phyloP scores from a whole-genome alignment of 2,113 vertebrate species.

The Progne subis region DNA sequence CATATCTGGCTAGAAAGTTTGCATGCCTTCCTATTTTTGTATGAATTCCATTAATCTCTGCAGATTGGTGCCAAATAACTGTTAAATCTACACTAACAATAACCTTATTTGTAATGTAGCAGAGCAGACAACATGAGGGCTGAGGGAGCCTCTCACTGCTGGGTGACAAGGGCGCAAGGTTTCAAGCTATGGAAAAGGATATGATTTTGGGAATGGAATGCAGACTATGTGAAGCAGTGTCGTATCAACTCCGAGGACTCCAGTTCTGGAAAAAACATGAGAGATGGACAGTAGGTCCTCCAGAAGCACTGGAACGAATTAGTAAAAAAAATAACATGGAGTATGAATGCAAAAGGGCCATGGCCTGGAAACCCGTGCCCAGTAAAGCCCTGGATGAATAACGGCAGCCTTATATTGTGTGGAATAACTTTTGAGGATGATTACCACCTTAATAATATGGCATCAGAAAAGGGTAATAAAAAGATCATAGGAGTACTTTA shows the following conservation, averaged over 20 bases:
- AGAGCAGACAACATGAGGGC: not conserved
- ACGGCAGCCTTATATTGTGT: not conserved
- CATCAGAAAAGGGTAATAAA: not conserved
- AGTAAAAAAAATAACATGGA: not conserved
- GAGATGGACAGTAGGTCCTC: not conserved
- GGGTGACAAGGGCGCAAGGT: not conserved
- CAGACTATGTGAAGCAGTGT: not conserved
- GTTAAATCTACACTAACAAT: not conserved
- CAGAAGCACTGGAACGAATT: not conserved
- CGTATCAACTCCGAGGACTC: accelerated
- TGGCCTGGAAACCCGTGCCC: not conserved
- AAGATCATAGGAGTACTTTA: not conserved
- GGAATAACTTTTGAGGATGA: not conserved
- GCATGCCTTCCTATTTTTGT: not conserved
- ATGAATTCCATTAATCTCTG: not conserved
- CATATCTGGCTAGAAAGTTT: not conserved
- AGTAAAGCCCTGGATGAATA: not conserved
- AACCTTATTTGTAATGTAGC: not conserved
- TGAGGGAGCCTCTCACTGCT: not conserved
- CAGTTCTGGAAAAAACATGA: not conserved
- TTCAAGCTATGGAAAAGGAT: not conserved
- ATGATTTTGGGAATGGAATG: not conserved
- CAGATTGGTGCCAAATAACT: not conserved
- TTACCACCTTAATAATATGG: not conserved
- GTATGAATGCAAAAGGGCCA: not conserved